Percentiles rank a stretch among this genome's conserved stretches.
These are phyloP conservation scores for Heliornis fulica DNA, from an alignment of 2,113 vertebrate genomes.

Conservation along the genomic window DNA sequence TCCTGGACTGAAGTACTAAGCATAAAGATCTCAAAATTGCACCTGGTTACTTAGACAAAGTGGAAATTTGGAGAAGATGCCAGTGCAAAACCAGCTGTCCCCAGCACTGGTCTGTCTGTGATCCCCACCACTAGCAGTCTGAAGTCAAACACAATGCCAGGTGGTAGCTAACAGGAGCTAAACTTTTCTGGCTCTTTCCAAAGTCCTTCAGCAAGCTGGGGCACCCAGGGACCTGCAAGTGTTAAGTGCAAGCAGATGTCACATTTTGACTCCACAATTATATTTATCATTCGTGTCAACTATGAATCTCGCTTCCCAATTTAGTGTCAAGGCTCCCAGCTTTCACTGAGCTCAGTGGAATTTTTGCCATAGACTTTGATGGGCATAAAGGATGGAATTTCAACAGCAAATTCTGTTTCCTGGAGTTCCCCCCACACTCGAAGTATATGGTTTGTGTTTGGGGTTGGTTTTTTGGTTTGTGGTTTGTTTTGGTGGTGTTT, in stretches of 20 bases:
- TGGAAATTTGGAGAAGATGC: not conserved
- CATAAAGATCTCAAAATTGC: not conserved
- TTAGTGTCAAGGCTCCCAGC: not conserved
- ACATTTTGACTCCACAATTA: not conserved
- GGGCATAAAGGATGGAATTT: not conserved
- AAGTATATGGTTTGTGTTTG: not conserved
- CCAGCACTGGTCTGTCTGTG: not conserved
- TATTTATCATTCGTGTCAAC: not conserved
- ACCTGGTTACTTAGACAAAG: not conserved
- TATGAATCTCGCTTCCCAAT: not conserved
- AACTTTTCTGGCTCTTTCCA: not conserved
- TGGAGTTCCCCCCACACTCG: fast-evolving
- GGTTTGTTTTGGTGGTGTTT: too few species aligned
- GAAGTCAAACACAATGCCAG: not conserved
- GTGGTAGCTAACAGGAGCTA: not conserved
- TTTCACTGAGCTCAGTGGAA: not conserved
- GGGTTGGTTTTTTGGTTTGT: too few species aligned
- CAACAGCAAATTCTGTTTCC: not conserved
- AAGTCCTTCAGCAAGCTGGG: not conserved
- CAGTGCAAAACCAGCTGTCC: not conserved
- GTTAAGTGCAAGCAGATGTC: not conserved
- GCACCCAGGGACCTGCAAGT: not conserved
- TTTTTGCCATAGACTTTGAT: not conserved
- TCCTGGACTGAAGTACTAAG: not conserved
- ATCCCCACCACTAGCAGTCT: not conserved